Evolutionary conservation across 2,797 vertebrate genomes (phyloP), one percentile per base, ranked within the genome.

Genomic region (Pristis pectinata): DNA sequence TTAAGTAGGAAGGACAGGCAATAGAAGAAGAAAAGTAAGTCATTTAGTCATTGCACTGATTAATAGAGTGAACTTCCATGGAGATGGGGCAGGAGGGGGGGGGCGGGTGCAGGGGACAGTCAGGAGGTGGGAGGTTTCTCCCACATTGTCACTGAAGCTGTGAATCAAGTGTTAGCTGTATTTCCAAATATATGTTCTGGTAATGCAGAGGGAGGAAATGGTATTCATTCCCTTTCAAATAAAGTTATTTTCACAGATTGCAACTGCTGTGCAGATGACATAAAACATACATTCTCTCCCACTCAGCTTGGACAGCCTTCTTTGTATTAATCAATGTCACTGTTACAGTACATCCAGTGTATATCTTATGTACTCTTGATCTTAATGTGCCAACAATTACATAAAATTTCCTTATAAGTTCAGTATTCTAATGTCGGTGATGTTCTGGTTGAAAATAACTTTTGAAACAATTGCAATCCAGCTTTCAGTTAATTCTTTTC

Each of bases 381-480:
- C 70, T 49, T 93, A 30, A 93, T 74, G 44, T 93, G 41, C 72
- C 56, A 64, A 64, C 34, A 17, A 37, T 89, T 74, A 67, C 41
- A 93, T 93, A 74, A 72, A 24, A 74, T 93, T 93, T 44, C 92
- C 92, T 93, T 30, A 74, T 53, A 49, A 49, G 37, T 93, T 93
- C 67, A 93, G 13, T 93, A 34, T 67, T 93, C 41, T 74, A 72
- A 93, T 8, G 64, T 17, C 44, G 27, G 41, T 30, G 72, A 93
- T 53, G 22, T 70, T 11, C 44, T 41, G 30, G 64, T 93, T 72
- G 67, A 93, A 93, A 27, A 72, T 93, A 74, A 44, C 70, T 41
- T 59, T 0, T 17, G 59, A 67, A 92, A 61, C 37, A 67, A 67
- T 67, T 92, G n/a, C 34, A 41, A 67, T 93, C 41, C 41, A 72